Evolutionary conservation across 2,888 invertebrate species (phyloP).

Genomic region (Caenorhabditis uteleia): DNA sequence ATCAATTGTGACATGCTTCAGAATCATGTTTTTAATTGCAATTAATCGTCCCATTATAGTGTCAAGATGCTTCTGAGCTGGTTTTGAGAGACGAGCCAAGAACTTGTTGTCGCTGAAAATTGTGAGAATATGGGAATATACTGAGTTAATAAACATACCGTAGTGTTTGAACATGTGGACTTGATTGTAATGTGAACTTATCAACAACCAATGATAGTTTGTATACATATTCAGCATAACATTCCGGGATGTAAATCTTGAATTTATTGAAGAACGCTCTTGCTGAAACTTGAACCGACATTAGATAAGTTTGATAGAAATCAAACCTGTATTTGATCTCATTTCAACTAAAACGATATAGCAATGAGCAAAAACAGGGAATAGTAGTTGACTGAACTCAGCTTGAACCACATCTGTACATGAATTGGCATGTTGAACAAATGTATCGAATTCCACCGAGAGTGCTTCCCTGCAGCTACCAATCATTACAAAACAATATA

Average conservation of each 20-base stretch:
- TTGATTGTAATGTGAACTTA: slow-evolving; percentile 18
- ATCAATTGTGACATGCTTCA: slow-evolving; percentile 29
- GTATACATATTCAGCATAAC: slow-evolving; percentile 32
- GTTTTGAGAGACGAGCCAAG: slow-evolving; percentile 17
- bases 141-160: slow-evolving; percentile 5
- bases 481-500: too few relatives aligned
- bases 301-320: neutral
- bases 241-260: slow-evolving; percentile 37
- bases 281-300: slow-evolving; percentile 16
- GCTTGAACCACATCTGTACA: slow-evolving; percentile 51
- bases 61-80: slow-evolving; percentile 22
- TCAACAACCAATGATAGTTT: slow-evolving; percentile 36
- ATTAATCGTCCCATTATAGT: slow-evolving; percentile 14
- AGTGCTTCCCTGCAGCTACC: slow-evolving; percentile 52
- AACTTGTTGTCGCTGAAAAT: slow-evolving; percentile 23
- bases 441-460: slow-evolving; percentile 44
- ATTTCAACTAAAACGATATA: slow-evolving; percentile 34
- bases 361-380: slow-evolving; percentile 53
- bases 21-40: slow-evolving; percentile 29
- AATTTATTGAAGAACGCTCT: slow-evolving; percentile 41
- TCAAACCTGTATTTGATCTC: neutral
- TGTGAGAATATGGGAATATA: neutral
- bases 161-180: slow-evolving; percentile 24
- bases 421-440: slow-evolving; percentile 47
- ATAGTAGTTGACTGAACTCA: slow-evolving; percentile 44